Conservation (phyloP, 2,888 invertebrate genomes). For the Serrognathus titanus region DNA sequence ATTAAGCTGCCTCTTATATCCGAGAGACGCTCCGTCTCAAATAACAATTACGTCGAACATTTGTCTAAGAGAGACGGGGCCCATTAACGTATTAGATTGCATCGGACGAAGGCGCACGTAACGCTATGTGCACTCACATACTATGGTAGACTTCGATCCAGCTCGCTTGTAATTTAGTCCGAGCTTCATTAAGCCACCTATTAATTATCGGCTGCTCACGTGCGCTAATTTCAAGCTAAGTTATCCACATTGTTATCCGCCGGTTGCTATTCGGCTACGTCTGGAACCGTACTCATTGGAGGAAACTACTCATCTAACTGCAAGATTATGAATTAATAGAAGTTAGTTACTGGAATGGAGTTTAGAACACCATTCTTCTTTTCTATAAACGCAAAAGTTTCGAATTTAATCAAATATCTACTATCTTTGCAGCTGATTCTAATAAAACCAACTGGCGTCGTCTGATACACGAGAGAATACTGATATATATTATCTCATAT, state of each 20-base stretch:
- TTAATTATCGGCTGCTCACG: constrained; percentile 30
- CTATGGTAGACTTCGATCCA: constrained; percentile 26
- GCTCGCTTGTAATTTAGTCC: constrained; percentile 27
- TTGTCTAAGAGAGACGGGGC: constrained; percentile 2
- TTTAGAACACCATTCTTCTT: too few species aligned
- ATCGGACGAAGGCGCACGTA: constrained; percentile 27
- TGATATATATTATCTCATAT: too few species aligned
- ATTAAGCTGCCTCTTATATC: not conserved
- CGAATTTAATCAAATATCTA: too few species aligned
- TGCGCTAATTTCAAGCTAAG: constrained; percentile 24
- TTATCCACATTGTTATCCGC: constrained; percentile 21
- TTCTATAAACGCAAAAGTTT: too few species aligned
- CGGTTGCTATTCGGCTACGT: constrained; percentile 6
- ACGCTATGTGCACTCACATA: constrained; percentile 25
- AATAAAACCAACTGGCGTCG: too few species aligned
- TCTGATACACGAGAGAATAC: too few species aligned
- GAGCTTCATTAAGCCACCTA: constrained; percentile 31
- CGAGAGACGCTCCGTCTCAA: not conserved
- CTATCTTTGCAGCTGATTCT: too few species aligned
- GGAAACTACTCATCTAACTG: not conserved
- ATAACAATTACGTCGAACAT: not conserved
- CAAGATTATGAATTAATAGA: not conserved
- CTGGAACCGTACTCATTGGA: not conserved
- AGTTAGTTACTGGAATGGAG: too few species aligned
- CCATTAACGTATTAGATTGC: constrained; percentile 14